Percentiles rank a stretch among this genome's conserved stretches.
These are phyloP conservation scores for Varanus komodoensis DNA, from an alignment of 2,113 vertebrate genomes.

Conservation along the genomic window DNA sequence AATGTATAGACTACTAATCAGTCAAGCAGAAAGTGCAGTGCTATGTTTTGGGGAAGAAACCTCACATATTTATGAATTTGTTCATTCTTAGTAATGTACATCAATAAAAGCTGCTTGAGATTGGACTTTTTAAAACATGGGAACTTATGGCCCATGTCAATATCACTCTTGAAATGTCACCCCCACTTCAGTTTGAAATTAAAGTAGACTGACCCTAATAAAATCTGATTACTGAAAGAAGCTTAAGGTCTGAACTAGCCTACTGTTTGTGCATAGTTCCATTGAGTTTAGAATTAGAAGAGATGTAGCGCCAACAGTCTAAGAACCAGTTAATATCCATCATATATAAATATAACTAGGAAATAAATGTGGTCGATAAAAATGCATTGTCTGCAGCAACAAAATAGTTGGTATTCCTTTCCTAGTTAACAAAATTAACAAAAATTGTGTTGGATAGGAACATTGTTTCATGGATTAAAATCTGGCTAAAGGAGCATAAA, in stretches of 20 bases:
- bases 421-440: slow-evolving; percentile 60
- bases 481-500: slow-evolving; percentile 63
- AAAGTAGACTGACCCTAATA: not conserved
- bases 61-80: no score
- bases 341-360: not conserved
- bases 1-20: no score
- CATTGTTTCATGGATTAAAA: slow-evolving; percentile 66
- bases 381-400: not conserved
- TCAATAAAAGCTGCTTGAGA: no score
- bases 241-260: not conserved
- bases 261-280: not conserved
- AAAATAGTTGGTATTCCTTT: slow-evolving; percentile 36
- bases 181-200: not conserved
- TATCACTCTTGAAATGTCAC: not conserved
- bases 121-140: no score
- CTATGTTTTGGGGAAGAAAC: no score
- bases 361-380: not conserved
- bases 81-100: no score
- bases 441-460: slow-evolving; percentile 61
- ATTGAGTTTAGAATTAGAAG: not conserved
- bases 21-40: no score
- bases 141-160: no score
- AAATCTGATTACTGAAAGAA: not conserved
- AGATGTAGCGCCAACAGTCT: not conserved
- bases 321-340: not conserved